Conservation (phyloP, 2,888 invertebrate species). For the Aphidoletes aphidimyza region DNA sequence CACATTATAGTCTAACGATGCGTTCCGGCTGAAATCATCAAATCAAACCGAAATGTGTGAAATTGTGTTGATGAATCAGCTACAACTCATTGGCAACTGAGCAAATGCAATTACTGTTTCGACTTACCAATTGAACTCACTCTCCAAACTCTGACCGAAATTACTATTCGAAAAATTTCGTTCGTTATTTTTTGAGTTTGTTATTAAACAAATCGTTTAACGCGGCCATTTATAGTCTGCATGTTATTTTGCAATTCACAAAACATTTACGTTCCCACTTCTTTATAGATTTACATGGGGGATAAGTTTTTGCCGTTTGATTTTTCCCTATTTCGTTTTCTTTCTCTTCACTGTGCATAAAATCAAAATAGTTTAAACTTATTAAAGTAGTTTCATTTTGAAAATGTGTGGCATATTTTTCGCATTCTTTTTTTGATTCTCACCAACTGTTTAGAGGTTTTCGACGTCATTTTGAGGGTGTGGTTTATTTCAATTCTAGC, state of each 20-base stretch:
- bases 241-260: background rate
- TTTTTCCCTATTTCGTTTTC: background rate
- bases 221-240: background rate
- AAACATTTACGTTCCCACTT: background rate
- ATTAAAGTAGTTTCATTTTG: slow-evolving; percentile 41
- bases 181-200: background rate
- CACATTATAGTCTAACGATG: background rate
- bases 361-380: slow-evolving; percentile 43
- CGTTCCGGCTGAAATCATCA: background rate
- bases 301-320: background rate
- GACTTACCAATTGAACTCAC: too few species aligned
- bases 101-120: too few species aligned
- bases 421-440: background rate
- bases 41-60: background rate
- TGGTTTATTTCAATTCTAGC: background rate
- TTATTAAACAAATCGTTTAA: background rate
- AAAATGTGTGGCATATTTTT: slow-evolving; percentile 21
- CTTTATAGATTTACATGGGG: background rate
- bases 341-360: background rate
- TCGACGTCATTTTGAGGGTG: background rate
- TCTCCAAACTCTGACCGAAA: background rate
- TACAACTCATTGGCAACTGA: slow-evolving; percentile 13
- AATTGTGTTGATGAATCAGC: background rate
- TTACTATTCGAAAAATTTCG: background rate
- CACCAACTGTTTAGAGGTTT: slow-evolving; percentile 6